Base-by-base conservation (phyloP, 1,140 invertebrate genomes). In the Hycleus phaleratus region DNA sequence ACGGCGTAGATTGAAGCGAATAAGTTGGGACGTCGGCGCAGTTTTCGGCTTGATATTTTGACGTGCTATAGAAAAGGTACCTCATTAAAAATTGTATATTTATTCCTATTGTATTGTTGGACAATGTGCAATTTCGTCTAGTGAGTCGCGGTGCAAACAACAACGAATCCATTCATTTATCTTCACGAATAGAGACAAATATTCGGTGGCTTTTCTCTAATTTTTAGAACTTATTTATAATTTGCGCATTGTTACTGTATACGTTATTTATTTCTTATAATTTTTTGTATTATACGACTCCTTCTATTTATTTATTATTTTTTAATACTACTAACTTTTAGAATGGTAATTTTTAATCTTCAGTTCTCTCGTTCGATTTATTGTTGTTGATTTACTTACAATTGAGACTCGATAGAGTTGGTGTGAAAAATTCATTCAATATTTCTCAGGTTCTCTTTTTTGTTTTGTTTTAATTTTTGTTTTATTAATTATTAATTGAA, bases 51-150 rank as follows among this genome's bases (percentile, higher is more conserved):
- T 18, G 18, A 42, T 42, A 42, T 42, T 8, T 42, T 4, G 61
- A 63, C 67, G 68, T 70, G 68, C 68, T 70, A 70, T 70, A 68
- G 62, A 63, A 67, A 65, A 68, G 65, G 67, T 70, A 70, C 67
- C 67, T 70, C 64, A 66, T 57, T 52, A 45, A 43, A 63, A 59
- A 54, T 50, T 54, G 39, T 32, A 54, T 42, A 39, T 53, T 39
- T 58, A 68, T 67, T 67, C 61, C 63, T 67, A 68, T 45, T n/a
- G 9, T 42, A 50, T 49, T 59, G 48, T 59, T 61, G 68, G 68
- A 70, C 63, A 67, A 67, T 63, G 68, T 70, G 68, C 68, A 70
- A 70, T 70, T 64, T 59, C 55, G 59, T 57, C 43, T 62, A 64
- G 58, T 64, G 60, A 62, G 59, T 46, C 54, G 18, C 18, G 66